These are phyloP conservation scores for Artibeus jamaicensis DNA, from an alignment of 2,797 vertebrate genomes.

Conservation along the genomic window DNA sequence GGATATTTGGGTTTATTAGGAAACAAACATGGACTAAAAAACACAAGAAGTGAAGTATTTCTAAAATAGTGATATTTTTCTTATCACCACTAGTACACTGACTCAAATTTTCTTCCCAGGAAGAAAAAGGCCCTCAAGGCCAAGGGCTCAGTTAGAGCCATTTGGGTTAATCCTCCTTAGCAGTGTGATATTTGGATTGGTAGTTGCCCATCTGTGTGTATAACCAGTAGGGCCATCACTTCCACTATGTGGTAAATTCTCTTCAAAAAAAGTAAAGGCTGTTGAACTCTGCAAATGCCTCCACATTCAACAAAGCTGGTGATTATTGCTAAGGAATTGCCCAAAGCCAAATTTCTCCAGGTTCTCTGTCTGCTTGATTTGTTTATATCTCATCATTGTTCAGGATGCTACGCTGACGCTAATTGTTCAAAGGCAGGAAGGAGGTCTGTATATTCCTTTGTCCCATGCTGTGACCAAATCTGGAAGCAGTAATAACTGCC, in stretches of 20 bases:
- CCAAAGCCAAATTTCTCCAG: constrained; percentile 4
- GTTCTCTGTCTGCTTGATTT: constrained; percentile 27
- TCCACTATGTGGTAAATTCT: background rate
- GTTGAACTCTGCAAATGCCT: constrained; percentile 35
- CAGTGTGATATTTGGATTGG: background rate
- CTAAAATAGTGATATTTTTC: constrained; percentile 37
- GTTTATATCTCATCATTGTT: constrained; percentile 32
- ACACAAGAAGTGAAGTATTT: background rate
- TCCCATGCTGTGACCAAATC: constrained; percentile 66
- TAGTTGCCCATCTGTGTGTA: constrained; percentile 34
- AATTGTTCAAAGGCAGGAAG: constrained; percentile 65
- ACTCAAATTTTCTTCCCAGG: constrained; percentile 8
- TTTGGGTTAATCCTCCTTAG: background rate
- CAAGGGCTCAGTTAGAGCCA: background rate
- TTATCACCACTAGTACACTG: background rate
- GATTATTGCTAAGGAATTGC: background rate
- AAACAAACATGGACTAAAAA: constrained; percentile 33
- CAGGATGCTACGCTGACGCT: constrained; percentile 17
- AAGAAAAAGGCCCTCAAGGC: background rate
- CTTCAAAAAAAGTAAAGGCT: background rate
- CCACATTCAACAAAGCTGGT: background rate
- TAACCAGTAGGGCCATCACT: background rate
- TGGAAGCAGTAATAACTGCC: constrained; percentile 61
- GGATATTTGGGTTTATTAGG: background rate
- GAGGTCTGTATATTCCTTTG: constrained; percentile 39